Evolutionary conservation across 37 sponge, comb jelly and placozoan species (phyloP).

Genomic region (Crambe crambe): DNA sequence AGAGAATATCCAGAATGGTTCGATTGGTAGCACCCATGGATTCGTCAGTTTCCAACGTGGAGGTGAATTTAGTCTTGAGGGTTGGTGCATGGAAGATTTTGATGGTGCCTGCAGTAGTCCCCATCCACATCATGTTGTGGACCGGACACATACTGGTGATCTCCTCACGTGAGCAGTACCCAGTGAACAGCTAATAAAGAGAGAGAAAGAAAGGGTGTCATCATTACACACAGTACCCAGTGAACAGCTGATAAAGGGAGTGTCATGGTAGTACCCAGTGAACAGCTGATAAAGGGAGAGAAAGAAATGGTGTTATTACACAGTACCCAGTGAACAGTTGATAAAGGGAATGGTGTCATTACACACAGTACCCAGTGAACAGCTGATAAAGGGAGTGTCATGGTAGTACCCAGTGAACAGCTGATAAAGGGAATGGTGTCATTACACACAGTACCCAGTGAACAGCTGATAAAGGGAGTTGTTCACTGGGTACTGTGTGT

Average conservation of each 20-base stretch:
- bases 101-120: slow-evolving; percentile 45
- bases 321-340: too few species aligned
- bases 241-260: too few species aligned
- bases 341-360: too few species aligned
- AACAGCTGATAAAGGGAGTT: too few species aligned
- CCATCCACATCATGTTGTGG: slow-evolving; percentile 67
- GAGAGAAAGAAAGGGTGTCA: neutral
- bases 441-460: too few species aligned
- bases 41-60: neutral
- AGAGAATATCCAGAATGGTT: slow-evolving; percentile 55
- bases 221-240: too few species aligned
- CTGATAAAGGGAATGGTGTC: too few species aligned
- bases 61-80: slow-evolving; percentile 28
- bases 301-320: too few species aligned
- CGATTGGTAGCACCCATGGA: neutral
- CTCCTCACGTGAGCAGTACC: slow-evolving; percentile 53
- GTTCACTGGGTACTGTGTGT: too few species aligned
- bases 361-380: slow-evolving; percentile 49
- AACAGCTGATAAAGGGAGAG: slow-evolving; percentile 31
- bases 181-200: slow-evolving; percentile 45
- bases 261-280: slow-evolving; percentile 33
- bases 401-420: too few species aligned
- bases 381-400: slow-evolving; percentile 26
- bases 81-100: slow-evolving; percentile 53
- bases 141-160: slow-evolving; percentile 60